Evolutionary conservation across 1,140 invertebrate genomes (phyloP), one percentile per base, ranked within the genome.

Genomic region (Zaprionus lachaisei): DNA sequence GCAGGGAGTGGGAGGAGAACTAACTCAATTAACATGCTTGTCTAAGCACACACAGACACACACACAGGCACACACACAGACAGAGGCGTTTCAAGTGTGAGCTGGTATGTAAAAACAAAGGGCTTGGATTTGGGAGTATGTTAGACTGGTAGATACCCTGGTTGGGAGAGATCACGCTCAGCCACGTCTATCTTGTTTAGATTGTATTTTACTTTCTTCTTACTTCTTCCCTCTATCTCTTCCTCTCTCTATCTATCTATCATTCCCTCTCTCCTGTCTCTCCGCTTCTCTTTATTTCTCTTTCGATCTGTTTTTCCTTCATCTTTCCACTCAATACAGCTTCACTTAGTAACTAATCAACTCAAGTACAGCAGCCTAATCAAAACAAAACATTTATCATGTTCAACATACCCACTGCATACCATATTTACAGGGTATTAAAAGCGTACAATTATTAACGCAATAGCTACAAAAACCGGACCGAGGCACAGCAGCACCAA

Each of bases 1-100:
- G 66, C 65, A 70, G 55, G 60, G 66, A 41, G 62, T 55, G 47
- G n/a, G 41, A 17, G 41, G 69, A 77, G 79, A 87, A 84, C 77
- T 81, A 80, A 78, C 75, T 77, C 69, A 90, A 89, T 89, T 89
- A 89, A 84, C 71, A 87, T 80, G 83, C 83, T 80, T 68, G 63
- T 64, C 69, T 61, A 80, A 80, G 58, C 83, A 80, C 61, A 71
- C 31, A 76, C 38, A 57, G 12, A 24, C 15, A 44, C 11, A 47
- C 49, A 34, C 17, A 66, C 37, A 17, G 67, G n/a, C 37, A 66
- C 22, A 15, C 79, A 63, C 51, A 64, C 67, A 57, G 22, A 51
- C 5, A 31, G 15, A 34, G 12, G 31, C 28, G 17, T 41, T 54
- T 58, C 44, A 62, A 72, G 69, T 72, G 69, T 34, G 49, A n/a